Percentiles rank a stretch among this genome's conserved stretches.
These are phyloP conservation scores for Drosophila paulistorum DNA, from an alignment of 1,140 invertebrate genomes.

Conservation along the genomic window DNA sequence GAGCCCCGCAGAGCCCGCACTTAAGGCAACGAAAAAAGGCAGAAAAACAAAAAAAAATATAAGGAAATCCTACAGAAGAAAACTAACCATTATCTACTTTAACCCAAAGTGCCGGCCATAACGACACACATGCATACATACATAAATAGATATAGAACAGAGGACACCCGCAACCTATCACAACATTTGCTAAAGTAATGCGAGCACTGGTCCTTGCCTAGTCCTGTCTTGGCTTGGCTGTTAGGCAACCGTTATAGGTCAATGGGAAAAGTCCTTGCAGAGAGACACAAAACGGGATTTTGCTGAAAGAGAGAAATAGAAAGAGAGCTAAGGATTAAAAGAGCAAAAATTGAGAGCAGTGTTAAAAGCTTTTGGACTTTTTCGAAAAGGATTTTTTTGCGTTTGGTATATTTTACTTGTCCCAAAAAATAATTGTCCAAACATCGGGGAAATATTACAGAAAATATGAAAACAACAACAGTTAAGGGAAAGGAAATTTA, in stretches of 20 bases:
- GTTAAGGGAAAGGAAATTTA: neutral
- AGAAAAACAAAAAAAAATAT: neutral
- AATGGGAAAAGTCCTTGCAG: constrained; percentile 53
- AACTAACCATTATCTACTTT: constrained; percentile 20
- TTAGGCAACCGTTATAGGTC: constrained; percentile 66
- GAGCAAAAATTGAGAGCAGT: constrained; percentile 3
- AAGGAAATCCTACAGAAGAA: constrained; percentile 14
- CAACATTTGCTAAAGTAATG: constrained; percentile 62
- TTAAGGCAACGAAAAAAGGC: constrained; percentile 7
- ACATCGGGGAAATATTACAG: constrained; percentile 36
- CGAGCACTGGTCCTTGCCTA: neutral
- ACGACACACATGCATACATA: constrained; percentile 29
- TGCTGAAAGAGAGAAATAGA: constrained; percentile 4
- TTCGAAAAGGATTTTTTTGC: constrained; percentile 47
- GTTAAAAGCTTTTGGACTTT: constrained; percentile 33
- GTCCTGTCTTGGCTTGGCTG: constrained; percentile 49
- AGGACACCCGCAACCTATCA: constrained; percentile 67
- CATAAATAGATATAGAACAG: constrained; percentile 11
- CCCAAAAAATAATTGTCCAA: constrained; percentile 37
- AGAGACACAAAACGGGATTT: constrained; percentile 2
- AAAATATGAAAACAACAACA: neutral
- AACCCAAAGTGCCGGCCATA: constrained; percentile 9
- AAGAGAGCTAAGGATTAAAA: neutral
- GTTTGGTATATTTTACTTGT: constrained; percentile 37
- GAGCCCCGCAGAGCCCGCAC: constrained; percentile 2